Conservation (phyloP, 2,113 vertebrate species). For the Fukomys damarensis region DNA sequence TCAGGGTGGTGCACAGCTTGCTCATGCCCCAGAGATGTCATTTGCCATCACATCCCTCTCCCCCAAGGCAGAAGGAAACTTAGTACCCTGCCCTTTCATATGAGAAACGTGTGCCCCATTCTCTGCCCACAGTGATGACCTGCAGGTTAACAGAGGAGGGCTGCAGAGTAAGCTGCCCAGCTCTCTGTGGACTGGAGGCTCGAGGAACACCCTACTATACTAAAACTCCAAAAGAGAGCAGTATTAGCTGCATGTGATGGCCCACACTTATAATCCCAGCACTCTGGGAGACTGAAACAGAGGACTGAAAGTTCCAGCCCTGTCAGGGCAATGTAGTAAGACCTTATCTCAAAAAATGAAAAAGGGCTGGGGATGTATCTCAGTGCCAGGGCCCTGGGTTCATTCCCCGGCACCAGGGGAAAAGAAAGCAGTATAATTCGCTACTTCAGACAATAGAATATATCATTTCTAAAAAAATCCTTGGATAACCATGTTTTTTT, state of each 20-base stretch:
- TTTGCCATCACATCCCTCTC: background rate
- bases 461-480: background rate
- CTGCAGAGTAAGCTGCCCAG: background rate
- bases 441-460: background rate
- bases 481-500: background rate
- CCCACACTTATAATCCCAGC: background rate
- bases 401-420: background rate
- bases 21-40: background rate
- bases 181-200: background rate
- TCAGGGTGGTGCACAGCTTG: conserved; percentile 36
- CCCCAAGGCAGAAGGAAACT: conserved; percentile 39
- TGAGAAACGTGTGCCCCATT: conserved; percentile 15
- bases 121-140: background rate
- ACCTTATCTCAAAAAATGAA: background rate
- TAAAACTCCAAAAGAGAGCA: background rate
- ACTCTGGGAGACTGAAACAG: background rate
- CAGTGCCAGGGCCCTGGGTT: background rate
- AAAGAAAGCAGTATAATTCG: background rate
- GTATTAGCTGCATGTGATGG: too few relatives aligned
- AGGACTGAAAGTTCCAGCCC: background rate
- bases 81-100: conserved; percentile 30
- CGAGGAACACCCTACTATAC: accelerated
- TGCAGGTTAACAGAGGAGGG: background rate
- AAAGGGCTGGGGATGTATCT: background rate
- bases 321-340: background rate